Base-by-base conservation (phyloP, 2,113 vertebrate genomes). In the Ictidomys tridecemlineatus region DNA sequence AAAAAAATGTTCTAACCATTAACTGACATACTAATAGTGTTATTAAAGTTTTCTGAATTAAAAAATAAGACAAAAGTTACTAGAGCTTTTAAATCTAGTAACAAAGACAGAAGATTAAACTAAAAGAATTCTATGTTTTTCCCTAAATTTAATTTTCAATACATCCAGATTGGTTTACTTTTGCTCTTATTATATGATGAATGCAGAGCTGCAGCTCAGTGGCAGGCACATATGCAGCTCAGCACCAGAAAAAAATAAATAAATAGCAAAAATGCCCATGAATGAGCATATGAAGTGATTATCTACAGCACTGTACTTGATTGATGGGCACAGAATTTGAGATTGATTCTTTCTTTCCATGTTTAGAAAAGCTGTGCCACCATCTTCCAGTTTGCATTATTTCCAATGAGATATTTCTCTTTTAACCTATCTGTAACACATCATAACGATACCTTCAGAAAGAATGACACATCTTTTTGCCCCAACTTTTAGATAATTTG, bases 21-120 rank as follows among this genome's bases (percentile, higher is more conserved):
- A 91, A 85, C n/a, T 76, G 82, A 42, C 34, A 80, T 51, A 89
- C 22, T 70, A 39, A 61, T 30, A 79, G n/a, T 9, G 48, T 95
- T 95, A 77, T 95, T 84, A 74, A 22, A 58, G 34, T 90, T 93
- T 88, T 95, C 39, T 72, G 0, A 85, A 93, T 69, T 91, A 85
- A 84, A 39, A 82, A 67, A 45, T 42, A 95, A 79, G 37, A 32
- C 58, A 93, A 90, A 58, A 24, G 32, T 72, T 86, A 85, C 82
- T 11, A 95, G 24, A 90, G 63, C 13, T 74, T 95, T 51, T 53
- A 93, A 78, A 83, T 93, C 24, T 74, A 88, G 32, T 48, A 84
- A 79, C 42, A 85, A 86, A 93, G 22, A 94, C 56, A 22, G 48
- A 48, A 69, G 65, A 9, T 48, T 87, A 83, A 90, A 3, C 28